These are phyloP conservation scores for Aspidiotus destructor DNA, from an alignment of 2,888 invertebrate genomes.

Conservation along the genomic window DNA sequence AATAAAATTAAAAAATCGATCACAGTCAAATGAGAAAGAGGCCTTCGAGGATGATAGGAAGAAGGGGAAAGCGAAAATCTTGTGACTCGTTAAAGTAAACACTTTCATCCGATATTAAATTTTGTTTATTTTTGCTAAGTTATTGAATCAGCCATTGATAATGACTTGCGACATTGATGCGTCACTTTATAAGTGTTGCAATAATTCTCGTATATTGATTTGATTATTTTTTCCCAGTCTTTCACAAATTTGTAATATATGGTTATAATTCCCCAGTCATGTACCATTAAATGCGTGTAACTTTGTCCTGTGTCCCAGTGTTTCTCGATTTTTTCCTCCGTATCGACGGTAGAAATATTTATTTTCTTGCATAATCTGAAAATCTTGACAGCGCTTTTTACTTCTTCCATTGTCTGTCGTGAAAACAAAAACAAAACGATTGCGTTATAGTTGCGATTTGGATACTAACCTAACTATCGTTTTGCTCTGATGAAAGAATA, in stretches of 20 bases:
- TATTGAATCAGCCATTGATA: neutral
- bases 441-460: too few relatives aligned
- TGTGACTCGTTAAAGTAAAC: too few relatives aligned
- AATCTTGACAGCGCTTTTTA: neutral
- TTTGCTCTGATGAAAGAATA: too few relatives aligned
- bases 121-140: constrained; percentile 6
- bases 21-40: too few relatives aligned
- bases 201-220: constrained; percentile 11
- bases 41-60: too few relatives aligned
- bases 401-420: constrained; percentile 3
- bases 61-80: too few relatives aligned
- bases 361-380: neutral
- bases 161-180: constrained; percentile 6
- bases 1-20: too few relatives aligned
- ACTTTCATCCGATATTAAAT: too few relatives aligned
- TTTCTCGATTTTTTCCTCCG: neutral
- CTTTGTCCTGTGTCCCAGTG: constrained; percentile 39
- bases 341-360: too few relatives aligned
- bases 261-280: constrained; percentile 53
- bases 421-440: neutral
- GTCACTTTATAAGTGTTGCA: neutral
- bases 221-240: constrained; percentile 44
- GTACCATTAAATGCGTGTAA: constrained; percentile 48
- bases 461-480: too few relatives aligned
- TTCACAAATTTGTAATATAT: constrained; percentile 51